A percentile compares a stretch with the other conserved stretches of the same genome.
These are phyloP conservation scores for Spea bombifrons DNA, from an alignment of 2,113 vertebrate species.

Conservation along the genomic window DNA sequence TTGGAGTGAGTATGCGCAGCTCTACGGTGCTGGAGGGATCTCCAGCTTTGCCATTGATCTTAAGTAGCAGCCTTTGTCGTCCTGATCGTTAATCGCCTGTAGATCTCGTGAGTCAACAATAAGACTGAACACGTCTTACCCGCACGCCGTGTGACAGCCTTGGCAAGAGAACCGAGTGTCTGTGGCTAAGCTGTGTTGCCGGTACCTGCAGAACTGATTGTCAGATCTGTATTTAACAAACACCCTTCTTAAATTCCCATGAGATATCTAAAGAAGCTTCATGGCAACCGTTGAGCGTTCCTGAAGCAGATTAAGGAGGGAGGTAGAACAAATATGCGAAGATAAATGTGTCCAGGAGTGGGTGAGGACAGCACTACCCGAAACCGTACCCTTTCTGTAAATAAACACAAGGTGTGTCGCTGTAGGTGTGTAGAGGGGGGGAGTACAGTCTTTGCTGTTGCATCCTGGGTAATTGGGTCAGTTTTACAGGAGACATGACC, in stretches of 20 bases:
- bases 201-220: background rate
- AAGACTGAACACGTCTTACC: constrained; percentile 7
- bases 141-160: constrained; percentile 5
- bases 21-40: too few relatives aligned
- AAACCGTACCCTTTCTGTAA: background rate
- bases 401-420: constrained; percentile 7
- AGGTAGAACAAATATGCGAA: background rate
- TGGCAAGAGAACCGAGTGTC: constrained; percentile 7
- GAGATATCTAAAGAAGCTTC: background rate
- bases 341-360: background rate
- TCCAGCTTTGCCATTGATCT: too few relatives aligned
- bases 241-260: background rate
- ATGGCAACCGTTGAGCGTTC: background rate
- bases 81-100: too few relatives aligned
- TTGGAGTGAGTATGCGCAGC: too few relatives aligned
- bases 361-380: background rate
- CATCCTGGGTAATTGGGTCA: background rate
- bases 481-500: background rate
- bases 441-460: background rate
- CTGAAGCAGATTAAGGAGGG: background rate
- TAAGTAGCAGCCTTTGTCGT: too few relatives aligned
- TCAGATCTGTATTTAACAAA: background rate
- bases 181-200: background rate
- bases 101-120: background rate
- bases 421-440: background rate